Base-by-base conservation (phyloP, 2,797 vertebrate genomes). In the Periophthalmus magnuspinnatus region DNA sequence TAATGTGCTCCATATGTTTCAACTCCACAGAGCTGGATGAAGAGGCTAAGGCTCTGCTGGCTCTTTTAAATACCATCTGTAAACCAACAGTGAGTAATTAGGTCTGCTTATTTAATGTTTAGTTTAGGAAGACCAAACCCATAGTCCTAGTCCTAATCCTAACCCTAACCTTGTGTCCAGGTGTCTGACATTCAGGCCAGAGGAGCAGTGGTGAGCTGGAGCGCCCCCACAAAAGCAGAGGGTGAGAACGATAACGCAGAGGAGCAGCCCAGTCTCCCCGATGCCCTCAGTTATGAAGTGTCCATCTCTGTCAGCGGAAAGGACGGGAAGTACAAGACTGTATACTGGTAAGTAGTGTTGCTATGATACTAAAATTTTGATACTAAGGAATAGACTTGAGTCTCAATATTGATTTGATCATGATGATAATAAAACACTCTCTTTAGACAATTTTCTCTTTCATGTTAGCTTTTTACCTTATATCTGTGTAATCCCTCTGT, bases 131-230 rank as follows among this genome's bases (percentile, higher is more conserved):
- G 28, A 28, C 28, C 28, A 28, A 28, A 28, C n/a, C n/a, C n/a
- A n/a, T n/a, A n/a, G n/a, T n/a, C n/a, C n/a, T n/a, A n/a, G n/a
- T n/a, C n/a, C n/a, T n/a, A n/a, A n/a, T n/a, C n/a, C n/a, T n/a
- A 14, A 81, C 54, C 19, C 70, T 59, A 61, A 72, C 75, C 2
- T 33, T 71, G 28, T 67, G 16, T 34, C 5, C 75, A 99, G 97
- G 93, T 97, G 47, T 95, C 95, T 0, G 95, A 97, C 77, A 92
- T 97, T 81, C 94, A 97, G 85, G 94, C 96, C 85, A 94, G 94
- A 86, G 90, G 90, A 70, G 91, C 88, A 2, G 83, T 90, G 61
- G 92, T 96, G 60, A 94, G 86, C 68, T 99, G 97, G 97, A 93
- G 89, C 54, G 92, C 91, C 16, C 97, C 96, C 75, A 80, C 91